These are phyloP conservation scores for Calliphora vicina DNA, from an alignment of 1,140 invertebrate genomes.

Conservation along the genomic window DNA sequence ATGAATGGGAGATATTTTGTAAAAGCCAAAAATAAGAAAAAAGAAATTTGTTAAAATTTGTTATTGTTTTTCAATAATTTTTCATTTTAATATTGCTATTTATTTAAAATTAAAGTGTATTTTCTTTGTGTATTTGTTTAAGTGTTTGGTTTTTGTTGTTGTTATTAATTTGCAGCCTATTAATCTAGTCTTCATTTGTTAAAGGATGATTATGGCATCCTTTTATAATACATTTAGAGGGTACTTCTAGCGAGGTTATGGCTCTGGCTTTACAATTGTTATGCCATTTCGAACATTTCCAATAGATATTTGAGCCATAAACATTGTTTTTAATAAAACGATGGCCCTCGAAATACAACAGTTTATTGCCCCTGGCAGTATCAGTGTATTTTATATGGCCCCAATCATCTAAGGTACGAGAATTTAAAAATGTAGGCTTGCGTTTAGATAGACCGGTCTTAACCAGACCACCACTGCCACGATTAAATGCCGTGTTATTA, in stretches of 20 bases:
- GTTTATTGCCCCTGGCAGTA: slow-evolving; percentile 53
- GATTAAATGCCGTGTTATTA: background rate
- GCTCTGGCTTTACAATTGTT: slow-evolving; percentile 54
- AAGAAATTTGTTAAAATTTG: background rate
- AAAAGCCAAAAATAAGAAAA: too few species aligned
- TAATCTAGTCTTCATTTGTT: slow-evolving; percentile 32
- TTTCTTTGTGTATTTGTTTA: background rate
- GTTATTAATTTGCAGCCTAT: background rate
- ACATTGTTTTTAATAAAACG: slow-evolving; percentile 58
- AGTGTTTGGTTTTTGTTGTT: background rate
- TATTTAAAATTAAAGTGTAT: slow-evolving; percentile 11
- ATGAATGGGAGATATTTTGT: too few species aligned
- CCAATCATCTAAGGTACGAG: slow-evolving; percentile 42
- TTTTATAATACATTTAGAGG: slow-evolving; percentile 48
- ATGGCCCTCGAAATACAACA: slow-evolving; percentile 54
- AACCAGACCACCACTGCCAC: background rate
- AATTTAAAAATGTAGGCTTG: slow-evolving; percentile 43
- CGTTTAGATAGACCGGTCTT: slow-evolving; percentile 45
- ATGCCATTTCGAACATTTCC: slow-evolving; percentile 62
- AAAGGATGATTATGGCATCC: slow-evolving; percentile 55
- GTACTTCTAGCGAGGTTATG: slow-evolving; percentile 49
- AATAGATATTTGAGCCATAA: slow-evolving; percentile 60
- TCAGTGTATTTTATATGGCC: slow-evolving; percentile 46
- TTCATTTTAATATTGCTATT: slow-evolving; percentile 20
- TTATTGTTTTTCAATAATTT: too few species aligned